phyloP scores from a whole-genome alignment of 1,140 invertebrate species.

The Brachionus asplanchnoidis region DNA sequence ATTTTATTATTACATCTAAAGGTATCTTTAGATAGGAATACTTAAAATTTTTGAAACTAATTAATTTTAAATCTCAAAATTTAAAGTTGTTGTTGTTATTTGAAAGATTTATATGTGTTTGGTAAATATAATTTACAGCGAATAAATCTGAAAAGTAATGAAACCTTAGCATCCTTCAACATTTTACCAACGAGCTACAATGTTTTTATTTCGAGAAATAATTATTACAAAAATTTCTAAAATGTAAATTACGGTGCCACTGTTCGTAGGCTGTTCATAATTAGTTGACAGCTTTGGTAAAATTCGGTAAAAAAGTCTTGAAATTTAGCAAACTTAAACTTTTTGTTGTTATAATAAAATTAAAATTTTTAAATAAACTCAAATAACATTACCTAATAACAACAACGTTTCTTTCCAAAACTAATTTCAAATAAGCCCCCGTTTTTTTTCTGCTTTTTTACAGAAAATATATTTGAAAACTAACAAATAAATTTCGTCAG shows the following conservation, averaged over 20 bases:
- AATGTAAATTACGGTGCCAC: neutral
- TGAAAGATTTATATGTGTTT: neutral
- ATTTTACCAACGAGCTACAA: neutral
- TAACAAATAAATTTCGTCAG: neutral
- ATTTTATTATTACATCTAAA: constrained; percentile 17
- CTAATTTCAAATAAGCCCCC: neutral
- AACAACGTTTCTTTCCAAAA: neutral
- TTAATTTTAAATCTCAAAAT: neutral
- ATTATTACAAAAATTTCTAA: neutral
- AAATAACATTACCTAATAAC: constrained; percentile 14
- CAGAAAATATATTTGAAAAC: neutral
- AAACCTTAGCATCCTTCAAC: neutral
- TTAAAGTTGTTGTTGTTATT: neutral
- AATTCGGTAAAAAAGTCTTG: neutral
- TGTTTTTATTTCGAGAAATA: neutral
- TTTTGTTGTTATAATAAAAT: constrained; percentile 8
- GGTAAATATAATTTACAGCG: neutral
- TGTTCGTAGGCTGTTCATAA: neutral
- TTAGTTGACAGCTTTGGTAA: neutral
- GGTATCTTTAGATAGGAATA: constrained; percentile 9
- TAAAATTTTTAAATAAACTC: neutral
- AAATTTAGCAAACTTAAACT: neutral
- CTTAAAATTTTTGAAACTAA: neutral
- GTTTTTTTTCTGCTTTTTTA: neutral
- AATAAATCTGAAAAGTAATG: neutral